phyloP scores from a whole-genome alignment of 2,888 invertebrate genomes.

The Pseudococcus viburni region DNA sequence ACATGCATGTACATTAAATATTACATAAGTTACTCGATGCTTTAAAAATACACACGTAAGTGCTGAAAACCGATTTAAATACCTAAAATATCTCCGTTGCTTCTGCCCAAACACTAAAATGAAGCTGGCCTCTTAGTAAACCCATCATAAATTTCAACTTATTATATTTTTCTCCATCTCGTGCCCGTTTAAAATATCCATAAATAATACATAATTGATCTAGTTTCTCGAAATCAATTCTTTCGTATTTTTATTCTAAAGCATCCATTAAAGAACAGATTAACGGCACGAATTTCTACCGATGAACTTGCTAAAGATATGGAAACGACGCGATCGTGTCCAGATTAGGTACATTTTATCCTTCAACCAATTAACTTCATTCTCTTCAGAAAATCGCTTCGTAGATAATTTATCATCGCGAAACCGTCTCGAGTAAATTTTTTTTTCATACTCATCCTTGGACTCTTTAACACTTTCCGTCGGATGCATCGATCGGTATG shows the following conservation, averaged over 20 bases:
- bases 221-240: slow-evolving; percentile 25
- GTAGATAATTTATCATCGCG: slow-evolving; percentile 39
- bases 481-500: neutral
- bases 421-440: neutral
- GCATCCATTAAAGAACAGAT: slow-evolving; percentile 3
- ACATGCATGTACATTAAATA: neutral
- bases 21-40: neutral
- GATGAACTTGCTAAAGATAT: slow-evolving; percentile 49
- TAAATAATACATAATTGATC: slow-evolving; percentile 36
- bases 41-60: too few species aligned
- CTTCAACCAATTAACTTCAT: slow-evolving; percentile 18
- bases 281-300: slow-evolving; percentile 24
- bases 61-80: too few species aligned
- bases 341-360: slow-evolving; percentile 42
- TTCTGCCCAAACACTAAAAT: too few species aligned
- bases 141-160: neutral
- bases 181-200: slow-evolving; percentile 28
- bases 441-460: slow-evolving; percentile 28
- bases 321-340: slow-evolving; percentile 47
- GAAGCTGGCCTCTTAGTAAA: neutral
- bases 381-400: neutral
- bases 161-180: slow-evolving; percentile 1
- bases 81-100: too few species aligned
- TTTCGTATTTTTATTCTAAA: neutral
- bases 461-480: neutral